Evolutionary conservation across 1,140 invertebrate species (phyloP).

Genomic region (Leptopilina boulardi): DNA sequence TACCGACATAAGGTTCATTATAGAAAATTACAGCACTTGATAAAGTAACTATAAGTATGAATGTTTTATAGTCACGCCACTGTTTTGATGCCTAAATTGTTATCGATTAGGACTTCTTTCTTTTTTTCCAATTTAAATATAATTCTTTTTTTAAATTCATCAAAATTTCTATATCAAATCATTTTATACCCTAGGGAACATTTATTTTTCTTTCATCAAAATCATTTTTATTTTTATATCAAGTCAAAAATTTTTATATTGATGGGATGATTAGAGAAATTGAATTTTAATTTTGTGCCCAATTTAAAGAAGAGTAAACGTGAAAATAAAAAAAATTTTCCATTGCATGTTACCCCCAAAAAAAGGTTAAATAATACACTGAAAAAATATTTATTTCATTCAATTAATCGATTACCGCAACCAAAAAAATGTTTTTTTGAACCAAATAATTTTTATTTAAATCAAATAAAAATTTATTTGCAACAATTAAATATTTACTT

Average conservation of each 20-base stretch:
- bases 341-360: too few relatives aligned
- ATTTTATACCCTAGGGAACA: not conserved
- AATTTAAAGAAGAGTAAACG: too few relatives aligned
- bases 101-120: not conserved
- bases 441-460: too few relatives aligned
- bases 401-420: too few relatives aligned
- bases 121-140: not conserved
- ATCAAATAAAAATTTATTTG: too few relatives aligned
- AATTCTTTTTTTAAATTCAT: not conserved
- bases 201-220: not conserved
- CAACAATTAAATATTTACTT: too few relatives aligned
- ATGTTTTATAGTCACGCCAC: slow-evolving; percentile 19
- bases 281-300: not conserved
- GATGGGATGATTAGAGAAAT: not conserved
- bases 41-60: slow-evolving; percentile 21
- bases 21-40: slow-evolving; percentile 31
- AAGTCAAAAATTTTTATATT: not conserved
- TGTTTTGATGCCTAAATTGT: slow-evolving; percentile 26
- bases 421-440: too few relatives aligned
- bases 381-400: too few relatives aligned
- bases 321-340: too few relatives aligned
- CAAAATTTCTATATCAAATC: not conserved
- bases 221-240: not conserved
- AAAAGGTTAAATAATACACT: too few relatives aligned
- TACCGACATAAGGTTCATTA: slow-evolving; percentile 15